phyloP scores from a whole-genome alignment of 2,888 invertebrate genomes.

The Salticus scenicus region DNA sequence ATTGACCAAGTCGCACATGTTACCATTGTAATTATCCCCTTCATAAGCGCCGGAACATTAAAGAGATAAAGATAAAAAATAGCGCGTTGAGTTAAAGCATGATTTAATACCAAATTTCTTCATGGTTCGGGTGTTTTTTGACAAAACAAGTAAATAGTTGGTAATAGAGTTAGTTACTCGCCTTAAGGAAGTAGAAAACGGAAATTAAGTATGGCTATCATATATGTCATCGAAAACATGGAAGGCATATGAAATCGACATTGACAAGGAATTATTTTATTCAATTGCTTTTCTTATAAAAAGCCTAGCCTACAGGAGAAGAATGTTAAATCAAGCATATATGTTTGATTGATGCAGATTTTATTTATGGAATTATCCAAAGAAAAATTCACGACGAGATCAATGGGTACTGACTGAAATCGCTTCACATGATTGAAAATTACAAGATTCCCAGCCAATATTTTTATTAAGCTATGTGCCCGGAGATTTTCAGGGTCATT shows the following conservation, averaged over 20 bases:
- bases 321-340: background rate
- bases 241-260: constrained; percentile 7
- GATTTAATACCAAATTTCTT: background rate
- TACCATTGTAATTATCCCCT: too few species aligned
- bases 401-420: too few species aligned
- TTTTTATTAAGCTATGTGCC: too few species aligned
- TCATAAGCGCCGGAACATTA: too few species aligned
- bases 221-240: background rate
- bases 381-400: background rate
- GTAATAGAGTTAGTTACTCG: background rate
- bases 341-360: background rate
- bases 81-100: background rate
- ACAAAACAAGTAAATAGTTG: background rate
- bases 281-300: background rate
- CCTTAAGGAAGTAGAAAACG: background rate
- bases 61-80: background rate
- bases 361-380: background rate
- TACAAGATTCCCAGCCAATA: too few species aligned
- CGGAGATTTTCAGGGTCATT: too few species aligned
- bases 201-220: constrained; percentile 10
- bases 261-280: constrained; percentile 11
- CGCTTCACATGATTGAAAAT: too few species aligned
- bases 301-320: background rate
- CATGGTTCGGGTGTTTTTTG: background rate
- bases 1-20: too few species aligned